These are phyloP conservation scores for Limnothrissa miodon DNA, from an alignment of 2,113 vertebrate species.

Conservation along the genomic window DNA sequence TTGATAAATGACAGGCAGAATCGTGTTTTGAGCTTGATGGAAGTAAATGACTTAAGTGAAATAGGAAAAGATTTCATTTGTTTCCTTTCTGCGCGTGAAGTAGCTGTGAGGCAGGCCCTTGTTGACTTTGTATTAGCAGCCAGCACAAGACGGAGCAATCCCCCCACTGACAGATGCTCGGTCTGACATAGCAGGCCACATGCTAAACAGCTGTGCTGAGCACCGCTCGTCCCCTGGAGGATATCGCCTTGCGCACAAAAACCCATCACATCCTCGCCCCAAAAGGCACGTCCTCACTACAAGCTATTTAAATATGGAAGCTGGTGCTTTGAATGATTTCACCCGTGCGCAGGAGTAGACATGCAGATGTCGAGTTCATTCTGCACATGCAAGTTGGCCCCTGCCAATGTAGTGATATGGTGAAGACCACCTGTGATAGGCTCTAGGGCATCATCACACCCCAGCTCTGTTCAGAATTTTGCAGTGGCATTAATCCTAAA, in stretches of 20 bases:
- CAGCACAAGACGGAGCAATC: background rate
- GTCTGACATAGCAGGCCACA: conserved; percentile 3
- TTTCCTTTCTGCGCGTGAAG: background rate
- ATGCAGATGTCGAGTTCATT: background rate
- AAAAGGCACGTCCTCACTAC: background rate
- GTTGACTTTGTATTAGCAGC: background rate
- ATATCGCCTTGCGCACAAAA: background rate
- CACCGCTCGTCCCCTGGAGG: background rate
- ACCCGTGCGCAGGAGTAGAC: background rate
- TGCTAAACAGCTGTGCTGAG: conserved; percentile 7
- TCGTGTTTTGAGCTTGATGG: background rate
- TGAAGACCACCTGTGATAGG: background rate
- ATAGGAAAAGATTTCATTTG: background rate
- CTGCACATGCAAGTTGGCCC: background rate
- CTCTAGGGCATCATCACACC: background rate
- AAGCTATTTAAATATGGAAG: background rate
- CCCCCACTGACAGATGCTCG: background rate
- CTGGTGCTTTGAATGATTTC: background rate
- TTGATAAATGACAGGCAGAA: background rate
- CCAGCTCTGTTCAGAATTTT: background rate
- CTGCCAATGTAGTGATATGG: background rate
- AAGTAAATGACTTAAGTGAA: background rate
- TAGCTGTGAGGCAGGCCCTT: background rate
- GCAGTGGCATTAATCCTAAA: background rate
- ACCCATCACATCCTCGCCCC: background rate